These are phyloP conservation scores for Lordiphosa clarofinis DNA, from an alignment of 1,140 invertebrate genomes.

Conservation along the genomic window DNA sequence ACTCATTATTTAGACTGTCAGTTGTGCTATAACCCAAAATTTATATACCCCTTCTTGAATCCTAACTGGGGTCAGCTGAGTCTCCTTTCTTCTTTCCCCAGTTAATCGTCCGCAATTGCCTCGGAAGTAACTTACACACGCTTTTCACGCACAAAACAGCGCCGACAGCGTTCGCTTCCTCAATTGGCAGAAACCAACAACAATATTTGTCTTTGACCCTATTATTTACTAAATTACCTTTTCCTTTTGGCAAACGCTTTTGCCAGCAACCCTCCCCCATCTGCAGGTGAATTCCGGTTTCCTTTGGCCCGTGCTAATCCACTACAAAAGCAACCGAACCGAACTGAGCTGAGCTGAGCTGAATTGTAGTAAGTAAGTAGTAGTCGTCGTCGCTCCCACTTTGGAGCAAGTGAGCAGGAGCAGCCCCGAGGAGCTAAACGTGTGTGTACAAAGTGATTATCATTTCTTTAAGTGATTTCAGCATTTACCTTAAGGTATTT, in stretches of 20 bases:
- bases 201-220: slow-evolving; percentile 75
- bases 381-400: not conserved
- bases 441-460: slow-evolving; percentile 76
- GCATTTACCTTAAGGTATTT: slow-evolving; percentile 71
- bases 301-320: slow-evolving; percentile 69
- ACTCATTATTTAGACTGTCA: slow-evolving; percentile 9
- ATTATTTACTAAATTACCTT: slow-evolving; percentile 77
- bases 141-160: slow-evolving; percentile 68
- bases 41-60: not conserved
- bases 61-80: slow-evolving; percentile 11
- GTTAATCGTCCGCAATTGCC: slow-evolving; percentile 70
- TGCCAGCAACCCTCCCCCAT: slow-evolving; percentile 14
- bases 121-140: slow-evolving; percentile 63
- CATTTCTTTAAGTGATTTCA: slow-evolving; percentile 76
- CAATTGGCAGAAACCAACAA: slow-evolving; percentile 50
- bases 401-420: slow-evolving; percentile 34
- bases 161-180: slow-evolving; percentile 42
- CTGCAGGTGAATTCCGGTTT: slow-evolving; percentile 75
- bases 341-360: slow-evolving; percentile 27
- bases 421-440: slow-evolving; percentile 64
- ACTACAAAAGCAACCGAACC: slow-evolving; percentile 59
- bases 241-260: slow-evolving; percentile 49
- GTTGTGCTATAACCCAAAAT: slow-evolving; percentile 1
- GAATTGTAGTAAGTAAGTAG: slow-evolving; percentile 11
- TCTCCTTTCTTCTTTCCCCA: slow-evolving; percentile 11